Conservation (phyloP, 2,797 vertebrate genomes). For the Phoeniculus purpureus region DNA sequence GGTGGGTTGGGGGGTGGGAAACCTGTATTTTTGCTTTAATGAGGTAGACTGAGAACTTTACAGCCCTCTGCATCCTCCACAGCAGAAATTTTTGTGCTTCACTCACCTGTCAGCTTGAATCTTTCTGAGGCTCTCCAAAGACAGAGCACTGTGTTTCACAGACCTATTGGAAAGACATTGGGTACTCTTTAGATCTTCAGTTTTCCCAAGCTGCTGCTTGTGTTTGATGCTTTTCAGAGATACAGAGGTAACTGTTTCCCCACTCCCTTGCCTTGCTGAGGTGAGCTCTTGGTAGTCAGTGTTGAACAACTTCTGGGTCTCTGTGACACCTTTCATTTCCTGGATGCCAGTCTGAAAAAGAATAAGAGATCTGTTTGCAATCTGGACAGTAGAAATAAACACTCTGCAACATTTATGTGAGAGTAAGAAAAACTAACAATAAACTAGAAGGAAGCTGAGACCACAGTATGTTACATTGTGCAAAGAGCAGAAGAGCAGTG, state of each 20-base stretch:
- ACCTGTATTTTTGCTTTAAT: neutral
- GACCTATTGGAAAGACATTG: constrained; percentile 22
- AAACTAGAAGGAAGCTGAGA: neutral
- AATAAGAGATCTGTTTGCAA: neutral
- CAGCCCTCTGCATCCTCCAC: neutral
- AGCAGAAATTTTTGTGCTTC: neutral
- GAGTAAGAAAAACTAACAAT: neutral
- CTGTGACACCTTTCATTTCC: constrained; percentile 31
- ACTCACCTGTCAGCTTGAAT: constrained; percentile 78
- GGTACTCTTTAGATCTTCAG: constrained; percentile 17
- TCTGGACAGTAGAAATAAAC: neutral
- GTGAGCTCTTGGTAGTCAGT: neutral
- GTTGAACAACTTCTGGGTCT: constrained; percentile 17
- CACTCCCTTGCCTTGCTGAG: neutral
- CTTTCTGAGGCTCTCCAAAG: constrained; percentile 71
- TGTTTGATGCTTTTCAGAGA: neutral
- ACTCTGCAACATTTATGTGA: neutral
- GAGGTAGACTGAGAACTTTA: neutral
- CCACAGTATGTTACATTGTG: neutral
- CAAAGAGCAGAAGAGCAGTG: neutral
- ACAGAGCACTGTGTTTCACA: constrained; percentile 25
- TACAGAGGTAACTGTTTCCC: neutral
- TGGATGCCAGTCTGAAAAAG: constrained; percentile 47
- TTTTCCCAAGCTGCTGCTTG: constrained; percentile 6
- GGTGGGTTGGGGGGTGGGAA: neutral